A percentile compares a stretch with the other conserved stretches of the same genome.
These are phyloP conservation scores for Folsomia manolachei DNA, from an alignment of 2,888 invertebrate species.

Conservation along the genomic window DNA sequence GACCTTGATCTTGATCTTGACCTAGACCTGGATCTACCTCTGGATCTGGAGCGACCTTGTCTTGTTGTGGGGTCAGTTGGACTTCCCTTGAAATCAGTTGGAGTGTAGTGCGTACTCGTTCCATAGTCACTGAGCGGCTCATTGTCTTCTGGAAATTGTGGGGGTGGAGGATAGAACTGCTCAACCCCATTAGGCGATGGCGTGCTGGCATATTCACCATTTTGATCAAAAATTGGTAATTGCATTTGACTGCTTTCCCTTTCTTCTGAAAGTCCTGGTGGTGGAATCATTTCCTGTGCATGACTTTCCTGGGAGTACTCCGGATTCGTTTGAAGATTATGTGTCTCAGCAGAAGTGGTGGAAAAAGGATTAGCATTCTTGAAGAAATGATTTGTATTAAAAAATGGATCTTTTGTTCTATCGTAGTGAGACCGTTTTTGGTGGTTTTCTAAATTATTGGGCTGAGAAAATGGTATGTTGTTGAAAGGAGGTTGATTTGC, in stretches of 20 bases:
- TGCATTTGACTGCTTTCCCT: neutral
- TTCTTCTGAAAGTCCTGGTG: neutral
- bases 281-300: neutral
- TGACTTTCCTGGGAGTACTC: neutral
- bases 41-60: neutral
- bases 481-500: no score
- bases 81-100: neutral
- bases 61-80: neutral
- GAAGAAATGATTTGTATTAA: conserved; percentile 9
- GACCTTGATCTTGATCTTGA: no score
- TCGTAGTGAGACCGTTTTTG: conserved; percentile 32
- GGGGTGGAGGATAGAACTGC: neutral
- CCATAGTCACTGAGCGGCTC: neutral
- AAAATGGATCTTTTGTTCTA: conserved; percentile 31
- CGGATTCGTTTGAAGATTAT: neutral
- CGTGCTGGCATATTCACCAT: neutral
- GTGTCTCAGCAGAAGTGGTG: neutral
- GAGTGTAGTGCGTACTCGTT: neutral
- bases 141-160: neutral
- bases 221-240: conserved; percentile 3
- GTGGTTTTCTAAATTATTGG: neutral
- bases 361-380: neutral
- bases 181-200: neutral
- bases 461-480: neutral
- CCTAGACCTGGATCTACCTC: no score